A percentile compares a stretch with the other conserved stretches of the same genome.
phyloP scores from a whole-genome alignment of 2,113 vertebrate species.

The Nettapus auritus region DNA sequence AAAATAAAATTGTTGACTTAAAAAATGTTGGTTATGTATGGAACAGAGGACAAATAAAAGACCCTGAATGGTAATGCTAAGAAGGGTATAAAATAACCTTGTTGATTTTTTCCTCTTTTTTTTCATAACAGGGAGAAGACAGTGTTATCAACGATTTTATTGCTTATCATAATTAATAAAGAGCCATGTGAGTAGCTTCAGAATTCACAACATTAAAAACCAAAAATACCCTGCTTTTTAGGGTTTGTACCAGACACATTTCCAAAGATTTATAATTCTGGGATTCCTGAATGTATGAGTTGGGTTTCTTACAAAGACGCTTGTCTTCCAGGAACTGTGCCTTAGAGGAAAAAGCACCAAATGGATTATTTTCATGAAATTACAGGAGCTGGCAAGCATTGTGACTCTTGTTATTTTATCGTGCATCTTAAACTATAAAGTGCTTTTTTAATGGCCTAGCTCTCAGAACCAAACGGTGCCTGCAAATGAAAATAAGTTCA shows the following conservation, averaged over 20 bases:
- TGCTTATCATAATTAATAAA: background rate
- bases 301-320: background rate
- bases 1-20: background rate
- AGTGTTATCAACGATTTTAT: background rate
- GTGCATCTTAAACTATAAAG: slow-evolving; percentile 3
- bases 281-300: slow-evolving; percentile 9
- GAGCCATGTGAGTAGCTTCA: background rate
- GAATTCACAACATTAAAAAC: background rate
- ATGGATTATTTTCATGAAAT: background rate
- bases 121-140: background rate
- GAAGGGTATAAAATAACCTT: background rate
- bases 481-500: slow-evolving; percentile 12
- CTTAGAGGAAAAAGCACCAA: slow-evolving; percentile 20
- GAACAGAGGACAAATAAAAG: background rate
- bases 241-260: background rate
- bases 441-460: background rate
- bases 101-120: background rate
- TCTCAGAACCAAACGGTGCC: background rate
- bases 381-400: background rate
- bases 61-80: background rate
- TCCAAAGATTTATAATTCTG: slow-evolving; percentile 6
- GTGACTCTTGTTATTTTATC: slow-evolving; percentile 9
- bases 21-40: background rate
- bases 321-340: slow-evolving; percentile 27
- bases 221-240: background rate